Base-by-base conservation (phyloP, 2,797 vertebrate species). In the Euphonia xanthogaster region DNA sequence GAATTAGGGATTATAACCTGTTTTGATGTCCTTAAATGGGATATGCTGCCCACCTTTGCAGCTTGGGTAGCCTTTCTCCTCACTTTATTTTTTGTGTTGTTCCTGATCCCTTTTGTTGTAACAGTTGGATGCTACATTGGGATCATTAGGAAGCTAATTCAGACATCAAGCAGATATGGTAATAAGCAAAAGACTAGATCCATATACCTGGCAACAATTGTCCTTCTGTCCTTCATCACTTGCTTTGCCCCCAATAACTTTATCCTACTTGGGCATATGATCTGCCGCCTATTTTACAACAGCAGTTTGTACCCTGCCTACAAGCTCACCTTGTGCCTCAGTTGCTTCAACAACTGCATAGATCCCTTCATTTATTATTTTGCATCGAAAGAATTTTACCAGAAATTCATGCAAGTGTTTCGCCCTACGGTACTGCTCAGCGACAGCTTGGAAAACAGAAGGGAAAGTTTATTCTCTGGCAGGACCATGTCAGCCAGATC, bases 351-450 rank as follows among this genome's bases (percentile, higher is more conserved):
- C 81, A 99, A 99, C 94, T 99, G 99, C 94, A 92, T 99, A 7
- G 99, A 99, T 78, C 99, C 99, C 5, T 99, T 99, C 93, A 99
- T 99, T 91, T 99, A 99, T 87, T 99, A 99, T 94, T 99, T 99
- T 90, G 99, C 99, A 22, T 99, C 98, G 2, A 99, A 97, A 75
- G 99, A 99, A 65, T 99, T 99, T 88, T 98, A 98, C 84, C 97
- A 98, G 42, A 99, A 99, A 75, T 96, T 99, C 45, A 98, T 98
- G 71, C 93, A 96, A 37, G 93, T 98, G 40, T 85, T 99, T 51
- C 78, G 95, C 8, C 55, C 35, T 31, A 90, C 28, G 2, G 83
- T 33, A 9, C 51, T 10, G 35, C 37, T 90, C 51, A 97, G 95
- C 0, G 93, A 98, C 55, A 96, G 88, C 12, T 60, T 53, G 14